These are phyloP conservation scores for Halyomorpha halys DNA, from an alignment of 1,140 invertebrate species.

Conservation along the genomic window DNA sequence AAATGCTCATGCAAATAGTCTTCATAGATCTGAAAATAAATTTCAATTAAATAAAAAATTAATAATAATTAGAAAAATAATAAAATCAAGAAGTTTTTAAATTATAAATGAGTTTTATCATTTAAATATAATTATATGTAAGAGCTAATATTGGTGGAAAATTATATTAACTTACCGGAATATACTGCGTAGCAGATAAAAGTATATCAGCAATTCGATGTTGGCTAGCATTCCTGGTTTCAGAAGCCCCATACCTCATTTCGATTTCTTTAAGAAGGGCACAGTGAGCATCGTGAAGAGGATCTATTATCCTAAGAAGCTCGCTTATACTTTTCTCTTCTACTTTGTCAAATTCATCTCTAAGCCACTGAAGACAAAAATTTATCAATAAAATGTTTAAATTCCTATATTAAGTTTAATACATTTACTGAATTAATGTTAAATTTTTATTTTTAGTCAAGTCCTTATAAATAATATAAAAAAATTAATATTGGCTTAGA, in stretches of 20 bases:
- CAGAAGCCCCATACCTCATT: conserved; percentile 51
- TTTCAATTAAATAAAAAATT: neutral
- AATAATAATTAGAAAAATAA: no score
- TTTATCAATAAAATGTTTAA: neutral
- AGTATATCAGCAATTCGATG: conserved; percentile 58
- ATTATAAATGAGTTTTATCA: no score
- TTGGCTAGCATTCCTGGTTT: conserved; percentile 37
- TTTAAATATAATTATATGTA: no score
- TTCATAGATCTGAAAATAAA: conserved; percentile 57
- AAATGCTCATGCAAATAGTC: conserved; percentile 68
- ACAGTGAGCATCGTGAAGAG: conserved; percentile 54
- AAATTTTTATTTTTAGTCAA: conserved; percentile 1
- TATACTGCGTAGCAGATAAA: conserved; percentile 46
- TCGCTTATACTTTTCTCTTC: conserved; percentile 45
- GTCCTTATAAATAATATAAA: neutral
- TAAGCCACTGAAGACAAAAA: conserved; percentile 48
- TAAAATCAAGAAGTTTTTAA: no score
- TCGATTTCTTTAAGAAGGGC: conserved; percentile 58
- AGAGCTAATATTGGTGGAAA: neutral
- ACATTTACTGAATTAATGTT: neutral
- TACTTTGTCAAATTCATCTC: conserved; percentile 53
- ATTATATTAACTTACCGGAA: conserved; percentile 39
- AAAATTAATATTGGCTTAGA: neutral
- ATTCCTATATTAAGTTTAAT: neutral
- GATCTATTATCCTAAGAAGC: conserved; percentile 50